A percentile compares a stretch with the other conserved stretches of the same genome.
Evolutionary conservation across 2,113 vertebrate species (phyloP).

Genomic region (Zosterops pallidus): DNA sequence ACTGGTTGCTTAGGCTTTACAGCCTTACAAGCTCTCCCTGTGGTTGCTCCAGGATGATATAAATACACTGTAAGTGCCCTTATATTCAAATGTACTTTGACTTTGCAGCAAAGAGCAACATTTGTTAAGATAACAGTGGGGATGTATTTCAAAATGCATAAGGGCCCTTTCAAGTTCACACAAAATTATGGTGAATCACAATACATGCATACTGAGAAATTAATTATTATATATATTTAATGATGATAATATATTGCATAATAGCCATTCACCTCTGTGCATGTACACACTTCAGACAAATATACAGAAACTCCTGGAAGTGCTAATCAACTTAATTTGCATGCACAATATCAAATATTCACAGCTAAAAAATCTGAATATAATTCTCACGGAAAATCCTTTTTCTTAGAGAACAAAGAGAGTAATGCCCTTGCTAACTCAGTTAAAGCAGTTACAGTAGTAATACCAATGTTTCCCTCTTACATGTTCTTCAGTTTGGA

Average conservation of each 20-base stretch:
- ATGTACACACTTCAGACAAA: not conserved
- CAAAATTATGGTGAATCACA: not conserved
- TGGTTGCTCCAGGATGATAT: not conserved
- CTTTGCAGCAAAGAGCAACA: not conserved
- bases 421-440: not conserved
- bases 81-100: not conserved
- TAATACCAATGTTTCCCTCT: rapidly evolving
- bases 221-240: not conserved
- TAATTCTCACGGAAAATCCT: not conserved
- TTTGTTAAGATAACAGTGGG: not conserved
- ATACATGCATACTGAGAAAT: not conserved
- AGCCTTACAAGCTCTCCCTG: not conserved
- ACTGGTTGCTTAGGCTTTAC: not conserved
- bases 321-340: not conserved
- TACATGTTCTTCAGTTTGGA: rapidly evolving
- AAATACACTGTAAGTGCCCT: not conserved
- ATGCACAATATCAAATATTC: not conserved
- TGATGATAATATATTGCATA: not conserved
- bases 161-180: not conserved
- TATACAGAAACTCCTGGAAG: not conserved
- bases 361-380: not conserved
- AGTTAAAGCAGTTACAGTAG: not conserved
- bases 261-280: not conserved
- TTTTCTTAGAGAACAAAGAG: not conserved
- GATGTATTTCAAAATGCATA: not conserved